Percentiles rank a stretch among this genome's conserved stretches.
Evolutionary conservation across 2,113 vertebrate genomes (phyloP).

Genomic region (Lophura nycthemera): DNA sequence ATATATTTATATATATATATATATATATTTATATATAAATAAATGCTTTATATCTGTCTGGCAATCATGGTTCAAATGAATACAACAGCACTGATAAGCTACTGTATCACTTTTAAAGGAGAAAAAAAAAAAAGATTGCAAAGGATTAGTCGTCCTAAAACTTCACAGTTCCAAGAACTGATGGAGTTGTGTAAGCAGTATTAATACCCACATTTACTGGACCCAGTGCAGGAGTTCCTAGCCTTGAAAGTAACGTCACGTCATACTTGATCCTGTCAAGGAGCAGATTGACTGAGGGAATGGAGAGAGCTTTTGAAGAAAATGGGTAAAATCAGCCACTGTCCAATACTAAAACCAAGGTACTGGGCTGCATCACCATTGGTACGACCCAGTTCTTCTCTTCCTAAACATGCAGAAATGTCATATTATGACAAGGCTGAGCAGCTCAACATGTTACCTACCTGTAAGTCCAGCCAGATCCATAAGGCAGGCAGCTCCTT

Average conservation of each 20-base stretch:
- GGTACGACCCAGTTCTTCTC: background rate
- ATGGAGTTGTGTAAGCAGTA: background rate
- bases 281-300: background rate
- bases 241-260: background rate
- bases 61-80: background rate
- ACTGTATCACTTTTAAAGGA: background rate
- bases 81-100: background rate
- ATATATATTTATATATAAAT: no score
- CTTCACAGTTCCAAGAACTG: background rate
- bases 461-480: background rate
- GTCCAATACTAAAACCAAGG: background rate
- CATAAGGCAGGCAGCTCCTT: background rate
- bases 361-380: background rate
- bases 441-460: background rate
- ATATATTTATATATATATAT: no score
- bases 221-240: background rate
- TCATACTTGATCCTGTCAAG: background rate
- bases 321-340: background rate
- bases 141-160: background rate
- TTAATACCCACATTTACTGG: background rate
- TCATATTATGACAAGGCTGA: background rate
- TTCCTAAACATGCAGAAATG: background rate
- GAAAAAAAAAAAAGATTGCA: background rate
- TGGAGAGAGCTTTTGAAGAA: background rate
- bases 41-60: background rate